Evolutionary conservation across 2,113 vertebrate species (phyloP), one percentile per base, ranked within the genome.

Genomic region (Dipodomys spectabilis): DNA sequence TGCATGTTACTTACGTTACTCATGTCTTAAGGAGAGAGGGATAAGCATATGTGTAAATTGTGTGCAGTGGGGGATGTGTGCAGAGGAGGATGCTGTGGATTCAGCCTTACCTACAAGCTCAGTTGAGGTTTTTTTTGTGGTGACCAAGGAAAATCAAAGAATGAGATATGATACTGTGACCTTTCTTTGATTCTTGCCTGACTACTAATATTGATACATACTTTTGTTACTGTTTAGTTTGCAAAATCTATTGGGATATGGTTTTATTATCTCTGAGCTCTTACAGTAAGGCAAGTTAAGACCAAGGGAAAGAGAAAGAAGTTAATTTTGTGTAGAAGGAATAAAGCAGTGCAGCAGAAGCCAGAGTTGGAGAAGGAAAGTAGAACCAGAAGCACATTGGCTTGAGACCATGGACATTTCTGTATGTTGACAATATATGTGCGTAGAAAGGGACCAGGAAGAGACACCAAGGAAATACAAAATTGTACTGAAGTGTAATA

Each of bases 221-320:
- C 1, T 1, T 95, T 18, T 73, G 1, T 77, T 86, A 67, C 23
- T 62, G 3, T 67, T 35, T 82, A n/a, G 45, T 87, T 87, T 90
- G 10, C 20, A 80, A 22, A 77, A 69, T 90, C 30, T 60, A 81
- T 92, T 88, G 80, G 32, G 44, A 23, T 94, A 32, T 72, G 22
- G 18, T 82, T 94, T 93, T 78, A 64, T 15, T 90, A 0, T 44
- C 6, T 39, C 67, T 5, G 30, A 81, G 57, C 15, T 32, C 7
- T 39, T 90, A 8, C 1, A 68, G 12, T 80, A 39, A 86, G 89
- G 57, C 49, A 90, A 62, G 22, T 94, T 91, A 20, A 87, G 15
- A 83, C 53, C 72, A 86, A 53, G n/a, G 72, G 88, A 90, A 94
- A 25, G 60, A 62, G 88, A 90, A 94, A 25, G 60, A 62, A 62